Base-by-base conservation (phyloP, 2,113 vertebrate species). In the Ammodramus savannarum region DNA sequence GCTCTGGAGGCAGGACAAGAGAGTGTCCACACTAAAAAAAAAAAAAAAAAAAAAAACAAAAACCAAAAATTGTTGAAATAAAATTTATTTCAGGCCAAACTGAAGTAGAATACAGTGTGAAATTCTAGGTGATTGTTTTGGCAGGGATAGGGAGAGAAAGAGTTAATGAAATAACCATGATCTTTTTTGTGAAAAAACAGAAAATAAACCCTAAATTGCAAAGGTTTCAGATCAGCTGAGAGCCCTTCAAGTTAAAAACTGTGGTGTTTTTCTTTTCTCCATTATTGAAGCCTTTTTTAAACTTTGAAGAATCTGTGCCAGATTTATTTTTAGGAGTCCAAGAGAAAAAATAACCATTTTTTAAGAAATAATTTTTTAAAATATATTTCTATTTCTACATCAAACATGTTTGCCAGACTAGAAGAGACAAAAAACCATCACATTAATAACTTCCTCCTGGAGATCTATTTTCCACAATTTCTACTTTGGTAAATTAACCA, bases 321-420 rank as follows among this genome's bases (percentile, higher is more conserved):
- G 59, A 58, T 77, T 86, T 90, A 88, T 94, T 95, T 95, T 94
- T 77, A 84, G 65, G 52, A 84, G 26, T 49, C 41, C 13, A 41
- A 86, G n/a, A 88, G 27, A 55, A 65, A 54, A 91, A 89, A 77
- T 1, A 36, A 21, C 5, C 6, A 15, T 44, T 76, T 59, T 49
- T 23, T 1, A 34, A 44, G 55, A 83, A 62, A 71, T 3, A 19
- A 16, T 32, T 77, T n/a, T 10, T 14, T 1, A 27, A 59, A 59
- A 26, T 44, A 18, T 41, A 54, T 86, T 80, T 62, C 59, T 62
- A 87, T 38, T 95, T 76, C 43, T 41, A 32, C 25, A 76, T 31
- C 15, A 79, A 48, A 68, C 61, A 26, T 11, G 0, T 68, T 57
- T 68, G 25, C 49, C 36, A 86, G 52, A 72, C 41, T 22, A 11